Evolutionary conservation across 2,888 invertebrate species (phyloP).

Genomic region (Tromatobia lineatoria): DNA sequence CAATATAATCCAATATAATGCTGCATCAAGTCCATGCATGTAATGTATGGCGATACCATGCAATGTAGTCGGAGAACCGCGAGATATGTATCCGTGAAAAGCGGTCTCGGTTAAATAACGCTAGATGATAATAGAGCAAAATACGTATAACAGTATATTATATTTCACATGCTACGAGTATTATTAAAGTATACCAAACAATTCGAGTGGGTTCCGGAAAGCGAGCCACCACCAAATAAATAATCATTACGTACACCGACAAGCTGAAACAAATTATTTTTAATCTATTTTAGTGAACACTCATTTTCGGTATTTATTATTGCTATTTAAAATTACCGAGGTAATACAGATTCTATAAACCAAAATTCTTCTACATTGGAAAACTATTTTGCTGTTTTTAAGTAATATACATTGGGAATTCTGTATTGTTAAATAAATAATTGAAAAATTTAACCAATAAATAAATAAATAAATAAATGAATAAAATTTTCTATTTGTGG

Average conservation of each 20-base stretch:
- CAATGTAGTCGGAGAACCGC: conserved; percentile 10
- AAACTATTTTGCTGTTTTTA: no score
- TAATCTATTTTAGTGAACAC: no score
- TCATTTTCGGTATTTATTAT: no score
- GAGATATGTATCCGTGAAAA: conserved; percentile 27
- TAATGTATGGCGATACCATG: conserved; percentile 4
- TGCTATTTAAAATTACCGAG: no score
- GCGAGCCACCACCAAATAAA: not conserved
- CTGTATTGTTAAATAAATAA: no score
- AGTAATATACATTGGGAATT: no score
- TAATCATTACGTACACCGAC: not conserved
- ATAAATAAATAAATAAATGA: no score
- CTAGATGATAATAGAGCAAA: conserved; percentile 48
- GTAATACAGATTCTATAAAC: no score
- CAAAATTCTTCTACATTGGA: no score
- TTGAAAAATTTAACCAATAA: no score
- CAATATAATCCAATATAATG: conserved; percentile 41
- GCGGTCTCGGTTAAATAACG: conserved; percentile 15
- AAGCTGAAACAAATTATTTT: not conserved
- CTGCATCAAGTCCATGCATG: conserved; percentile 14
- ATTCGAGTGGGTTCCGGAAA: not conserved
- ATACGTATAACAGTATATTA: conserved; percentile 44
- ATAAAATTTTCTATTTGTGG: no score
- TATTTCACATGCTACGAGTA: conserved; percentile 12
- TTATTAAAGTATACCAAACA: not conserved